Base-by-base conservation (phyloP, 2,888 invertebrate species). In the Drepana falcataria region DNA sequence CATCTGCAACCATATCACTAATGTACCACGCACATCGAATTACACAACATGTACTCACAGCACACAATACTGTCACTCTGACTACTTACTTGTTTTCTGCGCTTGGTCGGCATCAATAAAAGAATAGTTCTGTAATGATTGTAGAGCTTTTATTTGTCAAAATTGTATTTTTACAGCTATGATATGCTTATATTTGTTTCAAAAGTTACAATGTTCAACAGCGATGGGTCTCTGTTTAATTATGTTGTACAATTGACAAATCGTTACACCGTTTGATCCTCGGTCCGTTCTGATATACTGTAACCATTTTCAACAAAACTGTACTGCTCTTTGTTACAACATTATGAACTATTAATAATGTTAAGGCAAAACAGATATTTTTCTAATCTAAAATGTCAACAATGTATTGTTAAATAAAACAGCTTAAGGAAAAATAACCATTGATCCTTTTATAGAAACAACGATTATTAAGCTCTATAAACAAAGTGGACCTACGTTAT, bases 141-240 rank as follows among this genome's bases (percentile, higher is more conserved):
- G 92, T 93, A 91, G 91, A 93, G 93, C 92, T 94, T 94, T 94
- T 94, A 94, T 95, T 95, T 94, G 94, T 94, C 94, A 94, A 94
- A 93, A 94, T 94, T 93, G 93, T 93, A 93, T 93, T 94, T 94
- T 95, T 95, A 96, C 95, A 95, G 94, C 95, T 96, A 96, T 96
- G 95, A 96, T 96, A 96, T 96, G 96, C 96, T 95, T 95, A 94
- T 93, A 93, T 94, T 93, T 93, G 94, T 93, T 93, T 93, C 93
- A 92, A 94, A 84, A 83, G 91, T 91, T 91, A 91, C 87, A 91
- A 91, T 87, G 88, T 92, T 91, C 92, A 92, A 92, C 92, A 91
- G 91, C 88, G 87, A 89, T 88, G 88, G 84, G 68, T 79, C 75
- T 85, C 77, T 79, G 73, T 79, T 68, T 68, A 68, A 73, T 74